These are phyloP conservation scores for Oreochromis mossambicus DNA, from an alignment of 2,797 vertebrate genomes.

Conservation along the genomic window DNA sequence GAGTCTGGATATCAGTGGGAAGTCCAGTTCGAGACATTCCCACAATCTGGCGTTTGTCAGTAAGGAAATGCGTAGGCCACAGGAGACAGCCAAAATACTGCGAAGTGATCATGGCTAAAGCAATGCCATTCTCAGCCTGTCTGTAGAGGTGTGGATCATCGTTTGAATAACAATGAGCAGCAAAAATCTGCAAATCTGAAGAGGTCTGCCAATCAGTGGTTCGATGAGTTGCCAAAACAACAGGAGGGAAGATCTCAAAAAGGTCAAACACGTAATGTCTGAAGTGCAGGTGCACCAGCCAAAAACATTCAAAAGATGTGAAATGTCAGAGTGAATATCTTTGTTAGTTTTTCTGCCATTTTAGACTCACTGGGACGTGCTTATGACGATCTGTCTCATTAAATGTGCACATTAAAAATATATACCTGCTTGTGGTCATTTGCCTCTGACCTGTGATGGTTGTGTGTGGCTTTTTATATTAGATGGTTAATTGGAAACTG, in stretches of 20 bases:
- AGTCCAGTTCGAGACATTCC: slow-evolving; percentile 44
- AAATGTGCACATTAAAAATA: background rate
- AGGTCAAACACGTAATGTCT: background rate
- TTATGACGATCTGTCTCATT: background rate
- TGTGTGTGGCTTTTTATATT: background rate
- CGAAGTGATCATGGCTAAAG: background rate
- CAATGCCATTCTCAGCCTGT: background rate
- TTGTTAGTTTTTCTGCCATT: background rate
- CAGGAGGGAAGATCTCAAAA: background rate
- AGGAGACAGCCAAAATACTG: background rate
- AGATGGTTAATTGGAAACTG: background rate
- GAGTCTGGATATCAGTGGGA: slow-evolving; percentile 49
- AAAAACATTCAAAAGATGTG: background rate
- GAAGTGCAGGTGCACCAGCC: background rate
- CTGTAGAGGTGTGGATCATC: background rate
- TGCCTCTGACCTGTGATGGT: background rate
- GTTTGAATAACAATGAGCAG: background rate
- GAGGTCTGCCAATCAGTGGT: background rate
- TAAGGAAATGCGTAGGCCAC: background rate
- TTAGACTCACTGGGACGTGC: background rate
- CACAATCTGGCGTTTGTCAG: slow-evolving; percentile 33
- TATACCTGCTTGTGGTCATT: background rate
- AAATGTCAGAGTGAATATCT: background rate
- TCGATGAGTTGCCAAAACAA: slow-evolving; percentile 4
- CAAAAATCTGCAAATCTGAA: background rate